phyloP scores from a whole-genome alignment of 2,888 invertebrate species.

The Lissocephala sabroskyi region DNA sequence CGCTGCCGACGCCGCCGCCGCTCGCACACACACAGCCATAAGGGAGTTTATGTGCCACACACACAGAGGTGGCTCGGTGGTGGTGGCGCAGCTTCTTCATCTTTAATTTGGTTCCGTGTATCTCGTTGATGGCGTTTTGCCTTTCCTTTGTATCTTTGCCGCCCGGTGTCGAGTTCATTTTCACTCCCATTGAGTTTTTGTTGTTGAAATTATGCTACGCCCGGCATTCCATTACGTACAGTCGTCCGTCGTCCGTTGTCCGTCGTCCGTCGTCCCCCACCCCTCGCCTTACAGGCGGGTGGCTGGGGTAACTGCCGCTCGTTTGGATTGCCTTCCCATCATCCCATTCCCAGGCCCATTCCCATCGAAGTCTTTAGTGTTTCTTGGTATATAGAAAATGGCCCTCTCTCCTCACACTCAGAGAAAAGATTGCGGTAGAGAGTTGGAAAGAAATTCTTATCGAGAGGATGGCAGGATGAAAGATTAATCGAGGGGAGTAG shows the following conservation, averaged over 20 bases:
- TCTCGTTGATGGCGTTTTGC: constrained; percentile 63
- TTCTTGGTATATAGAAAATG: too few relatives aligned
- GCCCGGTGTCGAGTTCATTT: constrained; percentile 24
- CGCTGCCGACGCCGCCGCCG: constrained; percentile 45
- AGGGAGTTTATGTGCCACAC: not conserved
- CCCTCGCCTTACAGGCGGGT: too few relatives aligned
- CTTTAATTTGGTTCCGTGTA: constrained; percentile 65
- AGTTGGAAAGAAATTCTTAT: too few relatives aligned
- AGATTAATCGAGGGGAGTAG: too few relatives aligned
- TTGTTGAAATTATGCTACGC: constrained; percentile 55
- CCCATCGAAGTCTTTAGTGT: too few relatives aligned
- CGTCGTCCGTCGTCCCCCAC: too few relatives aligned
- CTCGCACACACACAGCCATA: constrained; percentile 31
- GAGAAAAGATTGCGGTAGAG: too few relatives aligned
- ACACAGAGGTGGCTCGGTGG: not conserved
- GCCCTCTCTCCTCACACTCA: too few relatives aligned
- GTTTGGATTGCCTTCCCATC: too few relatives aligned
- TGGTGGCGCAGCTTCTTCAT: constrained; percentile 52
- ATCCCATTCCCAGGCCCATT: too few relatives aligned
- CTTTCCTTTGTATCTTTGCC: constrained; percentile 55
- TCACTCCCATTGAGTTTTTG: constrained; percentile 36
- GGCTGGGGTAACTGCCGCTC: too few relatives aligned
- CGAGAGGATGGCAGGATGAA: too few relatives aligned
- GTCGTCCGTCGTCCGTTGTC: constrained; percentile 7
- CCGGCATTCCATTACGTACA: constrained; percentile 38